Evolutionary conservation across 2,797 vertebrate genomes (phyloP), one percentile per base, ranked within the genome.

Genomic region (Myripristis jacobus): DNA sequence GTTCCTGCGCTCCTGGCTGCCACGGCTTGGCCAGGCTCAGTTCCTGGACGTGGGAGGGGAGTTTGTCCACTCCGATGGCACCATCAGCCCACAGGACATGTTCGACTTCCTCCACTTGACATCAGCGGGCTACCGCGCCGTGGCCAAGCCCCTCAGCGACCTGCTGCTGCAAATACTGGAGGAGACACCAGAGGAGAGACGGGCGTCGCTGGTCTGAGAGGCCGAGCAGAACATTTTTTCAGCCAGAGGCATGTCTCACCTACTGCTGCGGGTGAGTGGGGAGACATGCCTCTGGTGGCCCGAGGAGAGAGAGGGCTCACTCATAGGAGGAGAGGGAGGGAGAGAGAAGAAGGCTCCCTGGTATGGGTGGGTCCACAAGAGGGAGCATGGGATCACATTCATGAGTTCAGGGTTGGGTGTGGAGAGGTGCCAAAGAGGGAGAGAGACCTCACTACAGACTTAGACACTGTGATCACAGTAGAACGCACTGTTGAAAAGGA

Each of bases 51-150:
- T 94, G 67, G 94, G 96, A 12, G 88, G 73, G 1, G 93, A 94
- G 78, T 96, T 98, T 3, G 94, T 98, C 91, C 97, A 98, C 92
- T 97, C 96, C 0, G 97, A 98, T 2, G 97, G 97, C 81, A 93
- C 96, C 91, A 95, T 99, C 92, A 94, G 95, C 63, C 93, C 91
- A 77, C 94, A 96, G 74, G 97, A 97, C 92, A 98, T 99, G 97
- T 99, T 98, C 56, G 97, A 99, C 90, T 99, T 97, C 93, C 96
- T 99, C 85, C 97, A 99, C 93, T 95, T 98, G 89, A 98, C 97
- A 0, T 90, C 95, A 15, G 77, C 93, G 7, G 97, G 96, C 52
- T 99, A 99, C 63, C 92, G 95, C 52, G 91, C 91, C 75, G 79
- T 99, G 51, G 95, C 96, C 83, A 96, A 97, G 69, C 95, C 96